Evolutionary conservation across 1,140 invertebrate species (phyloP).

Genomic region (Neodiprion pinetum): DNA sequence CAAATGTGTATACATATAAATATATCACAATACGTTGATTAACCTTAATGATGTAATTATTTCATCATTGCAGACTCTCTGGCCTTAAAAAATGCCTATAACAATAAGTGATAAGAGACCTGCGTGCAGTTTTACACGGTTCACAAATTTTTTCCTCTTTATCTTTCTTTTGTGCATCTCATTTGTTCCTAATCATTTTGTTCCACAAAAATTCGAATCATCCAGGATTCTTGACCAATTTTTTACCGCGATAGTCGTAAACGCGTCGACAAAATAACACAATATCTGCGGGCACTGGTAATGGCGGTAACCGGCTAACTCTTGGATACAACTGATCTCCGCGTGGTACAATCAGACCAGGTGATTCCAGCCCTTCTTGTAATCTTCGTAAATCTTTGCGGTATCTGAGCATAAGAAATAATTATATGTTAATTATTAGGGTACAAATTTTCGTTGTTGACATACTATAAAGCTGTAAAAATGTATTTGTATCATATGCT

Average conservation of each 20-base stretch:
- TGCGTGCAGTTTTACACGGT: conserved; percentile 45
- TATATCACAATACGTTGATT: neutral
- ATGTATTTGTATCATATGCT: conserved; percentile 13
- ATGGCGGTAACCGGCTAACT: conserved; percentile 69
- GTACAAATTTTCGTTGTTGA: conserved; percentile 31
- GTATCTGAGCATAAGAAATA: conserved; percentile 61
- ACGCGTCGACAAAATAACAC: conserved; percentile 94
- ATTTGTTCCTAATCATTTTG: conserved; percentile 42
- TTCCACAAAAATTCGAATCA: conserved; percentile 60
- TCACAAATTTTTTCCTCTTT: conserved; percentile 16
- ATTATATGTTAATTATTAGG: conserved; percentile 20
- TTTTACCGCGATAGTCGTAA: conserved; percentile 91
- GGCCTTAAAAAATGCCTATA: neutral
- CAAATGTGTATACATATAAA: neutral
- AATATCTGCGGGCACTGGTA: conserved; percentile 80
- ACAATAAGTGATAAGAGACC: conserved; percentile 38
- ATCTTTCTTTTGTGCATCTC: conserved; percentile 40
- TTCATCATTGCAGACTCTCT: conserved; percentile 1
- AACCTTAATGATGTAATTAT: conserved; percentile 5
- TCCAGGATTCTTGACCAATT: conserved; percentile 75
- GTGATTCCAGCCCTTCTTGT: conserved; percentile 67
- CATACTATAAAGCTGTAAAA: neutral
- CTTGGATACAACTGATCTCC: conserved; percentile 63
- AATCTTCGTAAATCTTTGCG: conserved; percentile 68
- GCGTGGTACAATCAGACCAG: conserved; percentile 67